A percentile compares a stretch with the other conserved stretches of the same genome.
These are phyloP conservation scores for Xiphias gladius DNA, from an alignment of 2,113 vertebrate genomes.

Conservation along the genomic window DNA sequence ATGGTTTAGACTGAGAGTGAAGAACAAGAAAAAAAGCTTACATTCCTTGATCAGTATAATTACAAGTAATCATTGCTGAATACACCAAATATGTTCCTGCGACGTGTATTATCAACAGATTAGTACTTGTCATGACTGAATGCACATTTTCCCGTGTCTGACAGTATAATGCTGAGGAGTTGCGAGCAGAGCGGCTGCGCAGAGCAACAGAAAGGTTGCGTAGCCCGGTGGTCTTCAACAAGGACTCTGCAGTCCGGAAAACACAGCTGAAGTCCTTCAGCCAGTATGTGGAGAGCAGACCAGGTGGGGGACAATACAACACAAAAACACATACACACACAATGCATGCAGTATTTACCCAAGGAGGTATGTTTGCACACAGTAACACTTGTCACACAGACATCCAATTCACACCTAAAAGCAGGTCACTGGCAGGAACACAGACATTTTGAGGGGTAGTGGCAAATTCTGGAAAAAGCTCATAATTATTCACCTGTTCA, in stretches of 20 bases:
- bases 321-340: conserved; percentile 17
- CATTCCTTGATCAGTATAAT: not conserved
- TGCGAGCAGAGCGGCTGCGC: conserved; percentile 90
- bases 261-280: conserved; percentile 99
- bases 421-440: not conserved
- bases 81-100: not conserved
- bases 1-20: not conserved
- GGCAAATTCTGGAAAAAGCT: not conserved
- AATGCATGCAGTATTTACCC: conserved; percentile 34
- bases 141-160: not conserved
- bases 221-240: conserved; percentile 95
- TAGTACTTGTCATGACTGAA: not conserved
- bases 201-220: conserved; percentile 92
- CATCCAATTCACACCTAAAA: conserved; percentile 9
- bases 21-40: not conserved
- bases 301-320: conserved; percentile 87
- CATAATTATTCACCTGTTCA: conserved; percentile 1
- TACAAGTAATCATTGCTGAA: not conserved
- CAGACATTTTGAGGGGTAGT: not conserved
- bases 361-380: conserved; percentile 44
- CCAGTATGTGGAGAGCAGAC: conserved; percentile 96
- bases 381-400: not conserved
- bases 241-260: conserved; percentile 95
- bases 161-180: conserved; percentile 92
- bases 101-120: not conserved